Evolutionary conservation across 2,888 invertebrate species (phyloP).

Genomic region (Sphaerophoria taeniata): DNA sequence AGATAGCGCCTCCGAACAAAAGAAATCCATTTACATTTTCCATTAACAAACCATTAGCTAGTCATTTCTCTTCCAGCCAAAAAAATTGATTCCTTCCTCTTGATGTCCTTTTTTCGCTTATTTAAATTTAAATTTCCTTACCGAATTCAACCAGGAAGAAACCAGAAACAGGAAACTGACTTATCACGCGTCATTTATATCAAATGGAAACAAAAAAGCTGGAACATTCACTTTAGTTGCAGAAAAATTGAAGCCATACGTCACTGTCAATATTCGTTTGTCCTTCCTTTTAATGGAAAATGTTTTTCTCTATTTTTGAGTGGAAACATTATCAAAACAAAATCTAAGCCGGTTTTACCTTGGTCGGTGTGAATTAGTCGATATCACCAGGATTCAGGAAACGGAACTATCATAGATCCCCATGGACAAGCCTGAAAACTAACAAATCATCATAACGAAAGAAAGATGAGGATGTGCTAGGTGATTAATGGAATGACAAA

Average conservation of each 20-base stretch:
- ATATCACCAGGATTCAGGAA: background rate
- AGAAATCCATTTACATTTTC: too few species aligned
- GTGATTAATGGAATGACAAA: background rate
- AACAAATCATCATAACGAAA: background rate
- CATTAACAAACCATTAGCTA: too few species aligned
- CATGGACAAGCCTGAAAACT: background rate
- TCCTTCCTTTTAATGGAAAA: background rate
- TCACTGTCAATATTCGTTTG: constrained; percentile 14
- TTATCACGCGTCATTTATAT: constrained; percentile 16
- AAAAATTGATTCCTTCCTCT: too few species aligned
- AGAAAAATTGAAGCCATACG: constrained; percentile 3
- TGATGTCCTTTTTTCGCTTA: too few species aligned
- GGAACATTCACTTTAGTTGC: constrained; percentile 10
- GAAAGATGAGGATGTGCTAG: background rate
- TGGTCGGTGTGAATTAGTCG: background rate
- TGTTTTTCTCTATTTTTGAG: background rate
- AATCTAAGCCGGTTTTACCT: too few species aligned
- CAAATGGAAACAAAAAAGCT: background rate
- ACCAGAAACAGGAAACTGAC: constrained; percentile 1
- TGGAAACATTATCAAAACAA: background rate
- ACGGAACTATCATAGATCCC: background rate
- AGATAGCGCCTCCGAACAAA: too few species aligned
- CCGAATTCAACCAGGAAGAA: background rate
- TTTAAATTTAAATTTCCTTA: background rate
- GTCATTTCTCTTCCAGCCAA: too few species aligned